phyloP scores from a whole-genome alignment of 53 echinoderm and acorn worm genomes.

The Patiria pectinifera region DNA sequence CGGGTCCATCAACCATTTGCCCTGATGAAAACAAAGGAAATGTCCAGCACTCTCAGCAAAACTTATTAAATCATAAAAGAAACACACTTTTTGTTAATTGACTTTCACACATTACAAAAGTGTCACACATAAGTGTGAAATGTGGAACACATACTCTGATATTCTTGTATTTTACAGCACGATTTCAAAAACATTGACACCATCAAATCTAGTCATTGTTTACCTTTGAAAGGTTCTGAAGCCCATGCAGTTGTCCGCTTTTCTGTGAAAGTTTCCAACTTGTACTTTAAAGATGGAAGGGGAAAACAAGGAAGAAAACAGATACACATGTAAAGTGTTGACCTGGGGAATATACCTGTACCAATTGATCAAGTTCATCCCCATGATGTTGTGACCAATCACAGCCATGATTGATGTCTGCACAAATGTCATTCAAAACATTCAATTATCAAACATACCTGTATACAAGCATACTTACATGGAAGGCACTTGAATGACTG shows the following conservation, averaged over 20 bases:
- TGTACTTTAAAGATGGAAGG: constrained; percentile 63
- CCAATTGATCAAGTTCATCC: no score
- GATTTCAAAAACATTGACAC: no score
- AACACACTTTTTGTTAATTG: neutral
- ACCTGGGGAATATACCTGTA: neutral
- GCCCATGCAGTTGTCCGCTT: constrained; percentile 80
- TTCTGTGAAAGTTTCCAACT: constrained; percentile 90
- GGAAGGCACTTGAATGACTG: constrained; percentile 89
- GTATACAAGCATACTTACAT: constrained; percentile 74
- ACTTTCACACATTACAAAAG: neutral
- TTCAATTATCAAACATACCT: neutral
- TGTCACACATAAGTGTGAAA: no score
- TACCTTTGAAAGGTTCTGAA: constrained; percentile 81
- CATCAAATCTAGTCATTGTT: neutral
- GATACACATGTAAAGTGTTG: neutral
- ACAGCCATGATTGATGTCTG: no score
- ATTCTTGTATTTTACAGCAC: no score
- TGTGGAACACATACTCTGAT: no score
- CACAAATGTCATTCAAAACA: no score
- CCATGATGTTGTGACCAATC: no score
- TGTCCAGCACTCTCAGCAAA: neutral
- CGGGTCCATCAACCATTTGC: constrained; percentile 89
- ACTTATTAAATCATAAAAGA: neutral
- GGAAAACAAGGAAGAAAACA: neutral
- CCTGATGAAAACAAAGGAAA: constrained; percentile 50